These are phyloP conservation scores for Plemyria rubiginata DNA, from an alignment of 2,888 invertebrate genomes.

Conservation along the genomic window DNA sequence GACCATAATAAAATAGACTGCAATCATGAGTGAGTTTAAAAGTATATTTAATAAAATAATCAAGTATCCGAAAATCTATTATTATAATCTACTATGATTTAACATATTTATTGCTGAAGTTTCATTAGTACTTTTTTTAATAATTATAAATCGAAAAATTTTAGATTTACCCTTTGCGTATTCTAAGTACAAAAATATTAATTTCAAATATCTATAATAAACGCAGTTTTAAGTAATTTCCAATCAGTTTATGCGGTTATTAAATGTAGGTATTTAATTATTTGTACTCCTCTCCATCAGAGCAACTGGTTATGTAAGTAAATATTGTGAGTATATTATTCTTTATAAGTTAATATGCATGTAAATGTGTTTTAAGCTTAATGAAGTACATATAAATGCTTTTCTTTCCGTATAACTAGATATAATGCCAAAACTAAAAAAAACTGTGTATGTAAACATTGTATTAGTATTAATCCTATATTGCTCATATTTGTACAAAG, in stretches of 20 bases:
- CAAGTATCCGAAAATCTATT: conserved; percentile 23
- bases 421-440: conserved; percentile 75
- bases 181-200: conserved; percentile 84
- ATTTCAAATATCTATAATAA: conserved; percentile 74
- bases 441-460: conserved; percentile 56
- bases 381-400: conserved; percentile 52
- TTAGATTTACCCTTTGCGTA: conserved; percentile 57
- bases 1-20: too few species aligned
- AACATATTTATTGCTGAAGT: conserved; percentile 33
- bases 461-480: conserved; percentile 75
- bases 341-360: conserved; percentile 42
- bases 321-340: conserved; percentile 41
- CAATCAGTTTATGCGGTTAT: conserved; percentile 43
- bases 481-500: conserved; percentile 85
- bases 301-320: conserved; percentile 71
- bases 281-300: conserved; percentile 82
- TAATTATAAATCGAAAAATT: conserved; percentile 47
- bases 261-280: conserved; percentile 45
- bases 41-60: conserved; percentile 20
- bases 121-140: conserved; percentile 32
- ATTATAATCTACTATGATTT: conserved; percentile 25
- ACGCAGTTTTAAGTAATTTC: conserved; percentile 44
- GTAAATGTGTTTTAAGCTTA: conserved; percentile 60
- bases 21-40: conserved; percentile 1
- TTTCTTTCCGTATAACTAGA: conserved; percentile 67